Percentiles rank a stretch among this genome's conserved stretches.
Evolutionary conservation across 2,888 invertebrate genomes (phyloP).

Genomic region (Heliconius erato): DNA sequence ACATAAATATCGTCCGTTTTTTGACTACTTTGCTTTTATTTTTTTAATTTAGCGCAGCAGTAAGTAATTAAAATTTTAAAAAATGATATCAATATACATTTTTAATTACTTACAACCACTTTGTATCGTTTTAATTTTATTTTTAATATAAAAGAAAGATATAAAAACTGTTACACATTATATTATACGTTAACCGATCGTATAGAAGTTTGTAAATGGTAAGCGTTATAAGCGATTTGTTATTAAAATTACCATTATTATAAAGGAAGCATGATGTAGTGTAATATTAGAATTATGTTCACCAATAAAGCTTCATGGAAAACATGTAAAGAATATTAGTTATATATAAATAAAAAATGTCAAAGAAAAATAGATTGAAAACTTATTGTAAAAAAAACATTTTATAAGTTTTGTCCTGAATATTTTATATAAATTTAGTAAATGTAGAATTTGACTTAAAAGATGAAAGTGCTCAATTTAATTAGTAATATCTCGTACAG

Average conservation of each 20-base stretch:
- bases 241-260: slow-evolving; percentile 24
- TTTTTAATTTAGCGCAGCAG: neutral
- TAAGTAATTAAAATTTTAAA: no score
- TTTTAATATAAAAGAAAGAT: neutral
- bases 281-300: slow-evolving; percentile 28
- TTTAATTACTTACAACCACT: no score
- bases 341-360: neutral
- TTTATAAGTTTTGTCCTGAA: neutral
- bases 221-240: slow-evolving; percentile 7
- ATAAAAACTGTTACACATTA: neutral
- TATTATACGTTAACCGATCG: neutral
- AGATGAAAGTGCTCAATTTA: no score
- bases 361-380: neutral
- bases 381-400: no score
- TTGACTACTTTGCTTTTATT: neutral
- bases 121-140: neutral
- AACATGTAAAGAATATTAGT: neutral
- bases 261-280: slow-evolving; percentile 37
- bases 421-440: neutral
- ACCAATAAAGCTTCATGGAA: slow-evolving; percentile 33
- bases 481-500: no score
- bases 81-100: no score
- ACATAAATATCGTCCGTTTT: neutral
- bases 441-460: neutral
- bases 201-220: neutral